These are phyloP conservation scores for Sipunculus nudus DNA, from an alignment of 2,888 invertebrate genomes.

Conservation along the genomic window DNA sequence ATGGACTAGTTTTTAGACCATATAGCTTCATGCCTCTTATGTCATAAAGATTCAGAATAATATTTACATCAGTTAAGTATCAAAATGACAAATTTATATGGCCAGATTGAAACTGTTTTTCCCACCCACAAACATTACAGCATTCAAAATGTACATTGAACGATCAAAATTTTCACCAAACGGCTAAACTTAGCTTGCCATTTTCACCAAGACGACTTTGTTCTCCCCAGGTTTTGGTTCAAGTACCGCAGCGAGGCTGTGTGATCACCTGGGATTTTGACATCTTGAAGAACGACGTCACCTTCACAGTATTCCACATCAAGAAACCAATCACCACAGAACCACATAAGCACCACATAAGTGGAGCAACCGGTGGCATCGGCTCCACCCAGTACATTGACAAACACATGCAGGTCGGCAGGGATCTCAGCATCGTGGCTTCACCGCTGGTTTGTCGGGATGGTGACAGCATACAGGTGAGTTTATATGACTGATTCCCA, in stretches of 20 bases:
- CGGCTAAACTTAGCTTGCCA: neutral
- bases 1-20: no score
- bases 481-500: slow-evolving; percentile 22
- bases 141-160: no score
- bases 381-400: slow-evolving; percentile 70
- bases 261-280: slow-evolving; percentile 98
- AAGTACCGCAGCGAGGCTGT: slow-evolving; percentile 84
- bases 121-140: no score
- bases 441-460: slow-evolving; percentile 85
- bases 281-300: slow-evolving; percentile 86
- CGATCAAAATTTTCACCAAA: neutral
- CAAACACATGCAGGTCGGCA: slow-evolving; percentile 73
- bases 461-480: slow-evolving; percentile 91
- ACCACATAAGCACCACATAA: slow-evolving; percentile 60
- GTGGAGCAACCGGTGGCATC: slow-evolving; percentile 55
- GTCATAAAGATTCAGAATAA: no score
- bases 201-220: neutral
- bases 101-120: neutral
- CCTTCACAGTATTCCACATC: slow-evolving; percentile 78
- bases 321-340: slow-evolving; percentile 49
- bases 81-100: neutral
- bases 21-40: no score
- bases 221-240: slow-evolving; percentile 71
- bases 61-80: no score
- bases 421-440: slow-evolving; percentile 82